Base-by-base conservation (phyloP, 1,140 invertebrate genomes). In the Bradynema listronoti region DNA sequence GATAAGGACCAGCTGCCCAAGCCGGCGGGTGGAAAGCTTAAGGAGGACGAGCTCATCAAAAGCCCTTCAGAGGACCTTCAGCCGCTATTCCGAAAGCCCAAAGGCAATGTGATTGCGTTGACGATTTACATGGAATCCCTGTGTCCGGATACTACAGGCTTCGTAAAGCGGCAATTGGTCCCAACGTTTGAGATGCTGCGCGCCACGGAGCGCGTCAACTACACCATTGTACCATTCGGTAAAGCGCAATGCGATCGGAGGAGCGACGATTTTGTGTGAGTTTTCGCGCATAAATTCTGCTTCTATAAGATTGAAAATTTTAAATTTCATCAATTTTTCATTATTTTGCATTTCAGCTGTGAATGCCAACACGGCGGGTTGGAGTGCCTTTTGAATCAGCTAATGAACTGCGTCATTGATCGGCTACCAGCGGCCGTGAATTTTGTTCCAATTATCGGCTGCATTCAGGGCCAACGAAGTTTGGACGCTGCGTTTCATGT, bases 351-450 rank as follows among this genome's bases (percentile, higher is more conserved):
- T 60, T 56, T 11, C 51, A 76, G 67, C 34, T 75, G 72, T 42
- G 49, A 65, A 22, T 76, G 73, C 36, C 75, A 76, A 56, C 75
- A 76, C 52, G 75, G 73, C 9, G 19, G 52, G 25, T 58, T 59
- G n/a, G 74, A 77, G 50, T 77, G 74, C 57, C 56, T 56, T 41
- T 30, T 78, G n/a, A 77, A 77, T 58, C 63, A 65, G 22, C 55
- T 77, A 32, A 78, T 78, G 76, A 78, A 78, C 51, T 77, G 74
- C 47, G 73, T 65, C 14, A 77, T 77, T 24, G 65, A 77, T 24
- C 34, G 59, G 14, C 27, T 71, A 51, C 56, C 46, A 1, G 49
- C 43, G 29, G 58, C 75, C 1, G 59, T 69, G 22, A 57, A 56
- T 24, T 71, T 65, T 36, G 50, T 75, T 33, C 71, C 68, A 9